These are phyloP conservation scores for Priocnemis perturbator DNA, from an alignment of 2,888 invertebrate genomes.

Conservation along the genomic window DNA sequence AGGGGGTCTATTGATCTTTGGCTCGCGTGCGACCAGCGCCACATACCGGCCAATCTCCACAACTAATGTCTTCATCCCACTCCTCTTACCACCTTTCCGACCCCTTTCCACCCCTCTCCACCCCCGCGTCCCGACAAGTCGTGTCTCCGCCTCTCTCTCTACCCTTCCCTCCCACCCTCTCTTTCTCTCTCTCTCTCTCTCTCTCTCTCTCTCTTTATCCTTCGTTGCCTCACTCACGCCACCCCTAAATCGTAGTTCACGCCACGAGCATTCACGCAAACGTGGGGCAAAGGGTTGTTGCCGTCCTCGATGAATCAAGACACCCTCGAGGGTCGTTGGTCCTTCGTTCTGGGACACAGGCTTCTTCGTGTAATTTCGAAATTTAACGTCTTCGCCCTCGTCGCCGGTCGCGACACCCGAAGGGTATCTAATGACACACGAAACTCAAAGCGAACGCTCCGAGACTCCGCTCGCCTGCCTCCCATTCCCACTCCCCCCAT, in stretches of 20 bases:
- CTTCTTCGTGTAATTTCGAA: conserved; percentile 43
- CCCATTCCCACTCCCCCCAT: too few species aligned
- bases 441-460: too few species aligned
- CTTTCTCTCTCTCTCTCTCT: background rate
- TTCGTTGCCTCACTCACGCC: conserved; percentile 37
- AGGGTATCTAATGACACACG: too few species aligned
- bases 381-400: conserved; percentile 38
- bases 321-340: conserved; percentile 57
- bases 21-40: conserved; percentile 70
- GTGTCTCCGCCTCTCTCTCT: conserved; percentile 10
- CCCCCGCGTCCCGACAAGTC: background rate
- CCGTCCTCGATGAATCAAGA: conserved; percentile 53
- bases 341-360: conserved; percentile 32
- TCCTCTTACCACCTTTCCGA: conserved; percentile 41
- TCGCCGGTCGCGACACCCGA: too few species aligned
- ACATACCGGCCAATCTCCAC: conserved; percentile 61
- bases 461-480: too few species aligned
- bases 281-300: conserved; percentile 45
- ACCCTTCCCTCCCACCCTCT: conserved; percentile 6
- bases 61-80: conserved; percentile 71
- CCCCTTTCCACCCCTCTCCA: background rate
- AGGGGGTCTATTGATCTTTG: conserved; percentile 68
- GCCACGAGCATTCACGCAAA: conserved; percentile 58
- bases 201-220: conserved; percentile 9
- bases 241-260: conserved; percentile 50